Conservation (phyloP, 2,888 invertebrate species). For the Lomographa bimaculata region DNA sequence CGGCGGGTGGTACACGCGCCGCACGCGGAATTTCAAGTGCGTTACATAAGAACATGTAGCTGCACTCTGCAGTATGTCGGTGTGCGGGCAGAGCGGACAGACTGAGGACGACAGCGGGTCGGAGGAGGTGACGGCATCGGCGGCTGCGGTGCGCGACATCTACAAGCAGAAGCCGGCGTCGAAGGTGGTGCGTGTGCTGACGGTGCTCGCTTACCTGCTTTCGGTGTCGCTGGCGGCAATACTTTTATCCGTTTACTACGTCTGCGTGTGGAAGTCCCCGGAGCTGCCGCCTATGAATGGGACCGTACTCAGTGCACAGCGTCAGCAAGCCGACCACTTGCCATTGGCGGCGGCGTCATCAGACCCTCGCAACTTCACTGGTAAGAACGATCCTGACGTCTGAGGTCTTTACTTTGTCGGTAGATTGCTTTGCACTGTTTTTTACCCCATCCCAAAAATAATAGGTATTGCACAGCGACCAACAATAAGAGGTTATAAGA, state of each 20-base stretch:
- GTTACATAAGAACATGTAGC: constrained; percentile 48
- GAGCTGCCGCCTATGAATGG: constrained; percentile 68
- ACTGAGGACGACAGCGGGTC: constrained; percentile 60
- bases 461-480: no score
- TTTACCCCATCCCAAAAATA: no score
- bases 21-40: constrained; percentile 44
- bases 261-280: constrained; percentile 91
- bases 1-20: constrained; percentile 60
- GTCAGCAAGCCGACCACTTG: constrained; percentile 19
- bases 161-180: constrained; percentile 70
- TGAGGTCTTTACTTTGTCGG: no score
- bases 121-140: constrained; percentile 51
- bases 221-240: constrained; percentile 95
- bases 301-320: constrained; percentile 38
- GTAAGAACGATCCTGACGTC: no score
- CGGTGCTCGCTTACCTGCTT: constrained; percentile 91
- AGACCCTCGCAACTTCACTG: constrained; percentile 13
- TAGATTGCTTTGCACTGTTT: no score
- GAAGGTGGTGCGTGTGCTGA: constrained; percentile 85
- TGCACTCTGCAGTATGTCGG: constrained; percentile 63
- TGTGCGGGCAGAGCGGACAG: constrained; percentile 61
- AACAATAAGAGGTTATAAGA: no score
- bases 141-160: constrained; percentile 55
- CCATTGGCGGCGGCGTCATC: no score
- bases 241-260: constrained; percentile 91